Conservation (phyloP, 2,797 vertebrate genomes). For the Clarias platycephalus region DNA sequence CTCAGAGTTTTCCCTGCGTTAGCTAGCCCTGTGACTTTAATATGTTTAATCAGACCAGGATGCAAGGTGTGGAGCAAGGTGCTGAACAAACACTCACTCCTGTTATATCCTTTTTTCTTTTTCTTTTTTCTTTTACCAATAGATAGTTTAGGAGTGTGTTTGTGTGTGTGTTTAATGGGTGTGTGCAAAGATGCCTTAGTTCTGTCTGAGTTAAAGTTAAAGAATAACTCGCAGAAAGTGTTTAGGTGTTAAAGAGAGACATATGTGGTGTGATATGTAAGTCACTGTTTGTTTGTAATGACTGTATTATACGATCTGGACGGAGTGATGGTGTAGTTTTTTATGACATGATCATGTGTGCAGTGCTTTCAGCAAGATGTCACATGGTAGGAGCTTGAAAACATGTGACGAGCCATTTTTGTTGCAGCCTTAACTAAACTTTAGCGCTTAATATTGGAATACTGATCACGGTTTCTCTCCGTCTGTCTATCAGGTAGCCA, state of each 20-base stretch:
- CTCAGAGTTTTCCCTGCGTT: background rate
- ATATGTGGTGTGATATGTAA: no score
- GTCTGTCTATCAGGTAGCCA: background rate
- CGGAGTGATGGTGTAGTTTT: background rate
- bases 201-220: background rate
- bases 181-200: constrained; percentile 4
- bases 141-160: constrained; percentile 15
- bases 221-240: background rate
- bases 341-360: background rate
- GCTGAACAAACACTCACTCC: constrained; percentile 21
- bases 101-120: background rate
- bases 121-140: background rate
- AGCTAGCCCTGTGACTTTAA: background rate
- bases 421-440: no score
- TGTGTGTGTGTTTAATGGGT: constrained; percentile 39
- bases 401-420: background rate
- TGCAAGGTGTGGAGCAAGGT: background rate
- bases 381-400: background rate
- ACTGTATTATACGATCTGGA: background rate
- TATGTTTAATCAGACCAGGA: constrained; percentile 24
- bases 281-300: background rate
- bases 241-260: background rate
- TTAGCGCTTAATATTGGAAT: background rate
- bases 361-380: background rate
- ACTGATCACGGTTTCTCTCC: background rate